These are phyloP conservation scores for Geotria australis DNA, from an alignment of 2,797 vertebrate species.

Conservation along the genomic window DNA sequence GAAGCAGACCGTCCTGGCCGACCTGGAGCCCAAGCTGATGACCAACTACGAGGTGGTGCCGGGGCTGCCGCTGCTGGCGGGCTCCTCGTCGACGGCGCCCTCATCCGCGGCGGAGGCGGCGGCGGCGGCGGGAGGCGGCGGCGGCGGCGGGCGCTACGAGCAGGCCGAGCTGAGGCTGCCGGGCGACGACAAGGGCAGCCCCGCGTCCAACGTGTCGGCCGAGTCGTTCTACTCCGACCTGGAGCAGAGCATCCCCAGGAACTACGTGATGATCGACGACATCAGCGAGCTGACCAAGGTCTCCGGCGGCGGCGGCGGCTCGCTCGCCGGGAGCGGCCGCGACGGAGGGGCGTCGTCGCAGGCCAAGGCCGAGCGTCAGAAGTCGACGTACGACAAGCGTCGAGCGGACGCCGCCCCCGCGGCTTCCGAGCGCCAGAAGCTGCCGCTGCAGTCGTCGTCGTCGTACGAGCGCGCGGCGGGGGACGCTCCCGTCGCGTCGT, in stretches of 20 bases:
- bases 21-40: constrained; percentile 75
- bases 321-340: background rate
- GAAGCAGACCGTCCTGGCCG: constrained; percentile 61
- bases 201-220: constrained; percentile 33
- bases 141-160: constrained; percentile 28
- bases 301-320: background rate
- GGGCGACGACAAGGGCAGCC: constrained; percentile 34
- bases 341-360: background rate
- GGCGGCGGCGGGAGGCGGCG: too few relatives aligned
- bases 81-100: constrained; percentile 33
- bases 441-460: constrained; percentile 16
- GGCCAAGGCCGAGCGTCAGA: too few relatives aligned
- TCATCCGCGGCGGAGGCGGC: constrained; percentile 13
- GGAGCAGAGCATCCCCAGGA: constrained; percentile 80
- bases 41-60: constrained; percentile 83
- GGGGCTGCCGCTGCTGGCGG: constrained; percentile 30
- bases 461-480: constrained; percentile 24
- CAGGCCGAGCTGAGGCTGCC: constrained; percentile 23
- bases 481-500: constrained; percentile 19
- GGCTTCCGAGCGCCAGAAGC: constrained; percentile 30
- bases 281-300: constrained; percentile 85
- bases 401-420: constrained; percentile 20
- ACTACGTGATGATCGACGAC: constrained; percentile 98
- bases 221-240: constrained; percentile 65
- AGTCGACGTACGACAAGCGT: too few relatives aligned